Percentiles rank a stretch among this genome's conserved stretches.
Evolutionary conservation across 2,113 vertebrate genomes (phyloP).

Genomic region (Electrona antarctica): DNA sequence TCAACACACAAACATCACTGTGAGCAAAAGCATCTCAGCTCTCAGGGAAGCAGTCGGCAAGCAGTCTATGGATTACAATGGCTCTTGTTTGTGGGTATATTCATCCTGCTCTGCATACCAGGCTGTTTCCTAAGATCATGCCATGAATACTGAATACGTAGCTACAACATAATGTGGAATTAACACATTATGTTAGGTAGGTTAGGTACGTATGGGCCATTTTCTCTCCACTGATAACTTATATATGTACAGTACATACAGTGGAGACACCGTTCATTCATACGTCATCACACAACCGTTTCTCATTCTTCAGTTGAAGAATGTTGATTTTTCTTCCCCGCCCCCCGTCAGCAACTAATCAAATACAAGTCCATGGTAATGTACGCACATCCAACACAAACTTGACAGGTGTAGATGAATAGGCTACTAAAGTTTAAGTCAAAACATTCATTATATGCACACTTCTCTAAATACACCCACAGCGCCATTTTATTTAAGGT

Average conservation of each 20-base stretch:
- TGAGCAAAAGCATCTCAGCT: background rate
- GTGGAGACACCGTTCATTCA: too few species aligned
- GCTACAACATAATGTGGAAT: constrained; percentile 60
- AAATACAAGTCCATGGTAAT: too few species aligned
- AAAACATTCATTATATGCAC: too few species aligned
- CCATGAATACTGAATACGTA: constrained; percentile 64
- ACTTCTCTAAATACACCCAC: too few species aligned
- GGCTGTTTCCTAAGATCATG: constrained; percentile 59
- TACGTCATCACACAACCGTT: too few species aligned
- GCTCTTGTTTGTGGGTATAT: constrained; percentile 52
- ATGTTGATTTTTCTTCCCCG: too few species aligned
- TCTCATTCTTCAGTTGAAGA: too few species aligned
- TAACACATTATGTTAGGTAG: constrained; percentile 49
- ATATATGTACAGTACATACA: constrained; percentile 19
- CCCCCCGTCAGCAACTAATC: too few species aligned
- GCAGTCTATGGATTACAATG: constrained; percentile 52
- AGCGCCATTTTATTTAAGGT: too few species aligned
- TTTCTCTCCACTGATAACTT: constrained; percentile 48
- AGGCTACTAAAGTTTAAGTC: too few species aligned
- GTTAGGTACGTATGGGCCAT: too few species aligned
- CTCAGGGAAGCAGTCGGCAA: constrained; percentile 12
- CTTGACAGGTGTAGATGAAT: background rate
- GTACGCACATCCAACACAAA: background rate
- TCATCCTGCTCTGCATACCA: constrained; percentile 57
- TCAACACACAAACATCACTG: background rate